phyloP scores from a whole-genome alignment of 1,140 invertebrate genomes.

The Camponotus vicinus region DNA sequence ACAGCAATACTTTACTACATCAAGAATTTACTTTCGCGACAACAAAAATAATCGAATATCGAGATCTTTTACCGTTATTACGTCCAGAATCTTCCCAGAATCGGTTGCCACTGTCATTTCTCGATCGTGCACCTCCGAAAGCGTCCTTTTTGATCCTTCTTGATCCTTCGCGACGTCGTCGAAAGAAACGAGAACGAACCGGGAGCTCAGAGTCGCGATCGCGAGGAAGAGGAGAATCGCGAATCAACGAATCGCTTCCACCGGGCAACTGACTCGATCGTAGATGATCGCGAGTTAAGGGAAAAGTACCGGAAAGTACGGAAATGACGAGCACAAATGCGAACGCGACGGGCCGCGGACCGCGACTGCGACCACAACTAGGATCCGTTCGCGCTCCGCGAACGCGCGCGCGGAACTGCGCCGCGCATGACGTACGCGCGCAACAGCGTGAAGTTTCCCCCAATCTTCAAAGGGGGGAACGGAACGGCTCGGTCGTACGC shows the following conservation, averaged over 20 bases:
- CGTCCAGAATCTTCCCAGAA: too few species aligned
- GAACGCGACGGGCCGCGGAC: slow-evolving; percentile 32
- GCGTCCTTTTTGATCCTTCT: too few species aligned
- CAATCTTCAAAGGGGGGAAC: not conserved
- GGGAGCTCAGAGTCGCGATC: not conserved
- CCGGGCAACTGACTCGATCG: not conserved
- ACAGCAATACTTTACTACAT: too few species aligned
- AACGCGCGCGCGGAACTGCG: slow-evolving; percentile 50
- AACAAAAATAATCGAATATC: too few species aligned
- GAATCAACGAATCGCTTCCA: not conserved
- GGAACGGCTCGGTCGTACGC: not conserved
- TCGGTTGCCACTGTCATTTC: too few species aligned
- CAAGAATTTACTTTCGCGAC: too few species aligned
- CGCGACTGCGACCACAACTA: slow-evolving; percentile 37
- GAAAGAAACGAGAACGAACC: too few species aligned
- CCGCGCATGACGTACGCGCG: slow-evolving; percentile 28
- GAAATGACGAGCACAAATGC: not conserved
- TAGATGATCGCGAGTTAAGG: not conserved
- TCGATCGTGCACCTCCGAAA: too few species aligned
- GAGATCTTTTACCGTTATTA: too few species aligned
- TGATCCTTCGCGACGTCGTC: too few species aligned
- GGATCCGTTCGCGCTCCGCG: not conserved
- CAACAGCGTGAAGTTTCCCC: slow-evolving; percentile 25
- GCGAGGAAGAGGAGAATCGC: not conserved
- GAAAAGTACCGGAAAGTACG: too few species aligned